A percentile compares a stretch with the other conserved stretches of the same genome.
Evolutionary conservation across 2,113 vertebrate genomes (phyloP).

Genomic region (Podarcis raffonei): DNA sequence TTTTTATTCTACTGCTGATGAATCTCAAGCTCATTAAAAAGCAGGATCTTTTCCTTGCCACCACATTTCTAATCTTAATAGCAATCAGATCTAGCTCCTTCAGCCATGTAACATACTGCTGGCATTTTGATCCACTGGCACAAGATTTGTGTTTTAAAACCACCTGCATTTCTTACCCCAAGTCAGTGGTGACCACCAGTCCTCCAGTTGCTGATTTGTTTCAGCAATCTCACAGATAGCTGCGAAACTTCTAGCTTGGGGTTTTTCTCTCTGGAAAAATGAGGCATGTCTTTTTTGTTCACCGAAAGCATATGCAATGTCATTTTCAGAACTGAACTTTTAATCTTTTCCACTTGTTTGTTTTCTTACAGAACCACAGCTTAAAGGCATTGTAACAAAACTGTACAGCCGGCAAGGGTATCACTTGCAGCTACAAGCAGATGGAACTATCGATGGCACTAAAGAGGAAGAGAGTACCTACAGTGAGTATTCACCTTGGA

Average conservation of each 20-base stretch:
- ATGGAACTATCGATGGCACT: slow-evolving; percentile 98
- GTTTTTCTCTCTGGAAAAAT: slow-evolving; percentile 16
- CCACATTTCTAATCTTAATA: slow-evolving; percentile 60
- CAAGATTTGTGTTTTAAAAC: slow-evolving; percentile 38
- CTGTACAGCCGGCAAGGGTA: slow-evolving; percentile 98
- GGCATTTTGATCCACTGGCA: slow-evolving; percentile 37
- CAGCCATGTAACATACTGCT: slow-evolving; percentile 12
- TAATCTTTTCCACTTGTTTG: slow-evolving; percentile 60
- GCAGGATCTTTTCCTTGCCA: slow-evolving; percentile 40
- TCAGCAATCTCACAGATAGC: slow-evolving; percentile 3
- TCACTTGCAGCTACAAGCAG: slow-evolving; percentile 97
- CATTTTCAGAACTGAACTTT: slow-evolving; percentile 40
- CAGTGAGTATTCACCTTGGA: slow-evolving; percentile 83
- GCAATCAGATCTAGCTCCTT: slow-evolving; percentile 50
- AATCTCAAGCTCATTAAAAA: slow-evolving; percentile 63
- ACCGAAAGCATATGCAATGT: neutral
- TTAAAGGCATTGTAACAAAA: slow-evolving; percentile 99
- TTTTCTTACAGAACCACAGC: slow-evolving; percentile 92
- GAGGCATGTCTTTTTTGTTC: neutral
- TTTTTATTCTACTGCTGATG: slow-evolving; percentile 52
- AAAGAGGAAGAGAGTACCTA: slow-evolving; percentile 98
- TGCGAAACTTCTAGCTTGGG: slow-evolving; percentile 8
- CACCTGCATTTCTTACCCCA: neutral
- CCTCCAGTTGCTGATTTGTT: slow-evolving; percentile 41
- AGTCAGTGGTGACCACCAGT: slow-evolving; percentile 42